Evolutionary conservation across 2,797 vertebrate genomes (phyloP).

Genomic region (Sternarchorhynchus goeldii): DNA sequence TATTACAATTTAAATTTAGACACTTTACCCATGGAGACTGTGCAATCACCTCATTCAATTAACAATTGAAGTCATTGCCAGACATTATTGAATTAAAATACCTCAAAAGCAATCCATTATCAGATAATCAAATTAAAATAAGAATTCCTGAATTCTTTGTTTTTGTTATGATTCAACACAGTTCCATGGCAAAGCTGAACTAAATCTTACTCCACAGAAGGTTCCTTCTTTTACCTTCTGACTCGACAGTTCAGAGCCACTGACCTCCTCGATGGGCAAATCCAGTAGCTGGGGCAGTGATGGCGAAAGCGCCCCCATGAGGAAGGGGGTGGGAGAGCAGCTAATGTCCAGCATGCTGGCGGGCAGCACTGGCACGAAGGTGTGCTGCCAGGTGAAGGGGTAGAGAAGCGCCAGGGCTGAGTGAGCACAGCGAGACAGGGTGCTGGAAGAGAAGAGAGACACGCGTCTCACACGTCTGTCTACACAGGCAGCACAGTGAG

Average conservation of each 20-base stretch:
- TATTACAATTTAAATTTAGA: too few species aligned
- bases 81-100: not conserved
- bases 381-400: constrained; percentile 98
- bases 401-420: constrained; percentile 89
- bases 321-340: constrained; percentile 96
- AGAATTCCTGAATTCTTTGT: not conserved
- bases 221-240: not conserved
- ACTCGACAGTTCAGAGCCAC: constrained; percentile 41
- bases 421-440: constrained; percentile 89
- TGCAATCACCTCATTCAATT: not conserved
- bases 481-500: not conserved
- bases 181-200: not conserved
- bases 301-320: constrained; percentile 91
- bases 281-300: constrained; percentile 88
- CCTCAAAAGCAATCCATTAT: not conserved
- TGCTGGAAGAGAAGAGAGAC: constrained; percentile 67
- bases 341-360: constrained; percentile 95
- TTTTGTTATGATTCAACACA: constrained; percentile 1
- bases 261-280: constrained; percentile 94
- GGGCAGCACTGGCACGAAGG: constrained; percentile 93
- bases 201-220: not conserved
- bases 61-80: not conserved
- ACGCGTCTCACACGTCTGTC: not conserved
- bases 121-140: not conserved
- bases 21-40: too few species aligned